These are phyloP conservation scores for Oasisia sp. DNA, from an alignment of 2,888 invertebrate species.

Conservation along the genomic window DNA sequence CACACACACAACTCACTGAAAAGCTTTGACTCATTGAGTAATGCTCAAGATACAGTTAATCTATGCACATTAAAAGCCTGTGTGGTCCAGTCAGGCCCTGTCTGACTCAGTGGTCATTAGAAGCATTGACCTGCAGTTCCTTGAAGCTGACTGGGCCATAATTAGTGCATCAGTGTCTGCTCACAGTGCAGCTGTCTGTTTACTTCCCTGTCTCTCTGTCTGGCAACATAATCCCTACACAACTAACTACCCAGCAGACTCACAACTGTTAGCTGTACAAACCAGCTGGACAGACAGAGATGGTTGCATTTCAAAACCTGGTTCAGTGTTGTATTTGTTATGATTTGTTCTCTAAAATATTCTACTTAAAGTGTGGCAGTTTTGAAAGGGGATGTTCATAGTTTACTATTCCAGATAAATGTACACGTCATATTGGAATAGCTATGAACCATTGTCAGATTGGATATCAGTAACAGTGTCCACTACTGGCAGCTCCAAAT, in stretches of 20 bases:
- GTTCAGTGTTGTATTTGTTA: neutral
- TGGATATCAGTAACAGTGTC: neutral
- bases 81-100: neutral
- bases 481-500: neutral
- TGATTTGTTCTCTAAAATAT: neutral
- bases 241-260: neutral
- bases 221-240: neutral
- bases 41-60: constrained; percentile 9
- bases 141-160: neutral
- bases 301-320: neutral
- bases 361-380: neutral
- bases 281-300: neutral
- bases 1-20: neutral
- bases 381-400: neutral
- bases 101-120: neutral
- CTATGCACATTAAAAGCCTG: neutral
- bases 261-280: neutral
- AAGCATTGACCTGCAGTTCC: constrained; percentile 6
- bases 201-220: neutral
- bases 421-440: neutral
- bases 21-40: neutral
- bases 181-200: neutral
- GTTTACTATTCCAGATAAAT: neutral
- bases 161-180: neutral
- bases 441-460: neutral